Evolutionary conservation across 1,140 invertebrate species (phyloP).

Genomic region (Brachionus angularis): DNA sequence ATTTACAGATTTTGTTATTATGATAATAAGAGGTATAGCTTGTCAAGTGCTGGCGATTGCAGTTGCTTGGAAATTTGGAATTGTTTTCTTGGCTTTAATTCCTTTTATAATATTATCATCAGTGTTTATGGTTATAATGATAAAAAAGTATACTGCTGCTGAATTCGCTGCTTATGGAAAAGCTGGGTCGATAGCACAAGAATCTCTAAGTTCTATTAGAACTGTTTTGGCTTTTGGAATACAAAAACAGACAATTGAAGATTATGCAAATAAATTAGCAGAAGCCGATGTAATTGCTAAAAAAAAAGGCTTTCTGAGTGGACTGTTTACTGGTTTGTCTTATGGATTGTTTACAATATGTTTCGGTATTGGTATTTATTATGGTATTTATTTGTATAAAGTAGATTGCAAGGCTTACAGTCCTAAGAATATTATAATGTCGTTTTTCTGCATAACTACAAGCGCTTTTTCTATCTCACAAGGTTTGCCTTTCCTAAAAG

Average conservation of each 20-base stretch:
- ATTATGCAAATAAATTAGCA: neutral
- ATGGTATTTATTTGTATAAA: neutral
- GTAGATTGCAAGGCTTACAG: too few relatives aligned
- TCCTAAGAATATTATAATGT: too few relatives aligned
- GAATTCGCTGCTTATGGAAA: slow-evolving; percentile 55
- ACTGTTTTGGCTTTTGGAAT: slow-evolving; percentile 57
- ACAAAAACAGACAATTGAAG: neutral
- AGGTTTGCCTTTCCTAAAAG: neutral
- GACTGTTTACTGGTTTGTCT: neutral
- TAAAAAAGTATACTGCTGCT: slow-evolving; percentile 44
- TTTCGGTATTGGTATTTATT: neutral
- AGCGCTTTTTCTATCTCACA: neutral
- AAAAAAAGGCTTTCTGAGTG: slow-evolving; percentile 25
- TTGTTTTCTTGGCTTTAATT: slow-evolving; percentile 53
- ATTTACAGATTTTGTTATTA: neutral
- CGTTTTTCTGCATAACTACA: neutral
- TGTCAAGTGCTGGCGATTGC: slow-evolving; percentile 48
- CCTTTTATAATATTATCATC: slow-evolving; percentile 47
- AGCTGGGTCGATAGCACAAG: slow-evolving; percentile 56
- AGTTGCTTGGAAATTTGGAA: slow-evolving; percentile 55
- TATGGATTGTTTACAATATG: neutral
- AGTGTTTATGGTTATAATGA: slow-evolving; percentile 18
- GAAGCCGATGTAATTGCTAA: slow-evolving; percentile 51
- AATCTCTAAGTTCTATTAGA: slow-evolving; percentile 54
- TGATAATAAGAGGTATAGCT: neutral